Base-by-base conservation (phyloP, 2,888 invertebrate species). In the Caenorhabditis panamensis region DNA sequence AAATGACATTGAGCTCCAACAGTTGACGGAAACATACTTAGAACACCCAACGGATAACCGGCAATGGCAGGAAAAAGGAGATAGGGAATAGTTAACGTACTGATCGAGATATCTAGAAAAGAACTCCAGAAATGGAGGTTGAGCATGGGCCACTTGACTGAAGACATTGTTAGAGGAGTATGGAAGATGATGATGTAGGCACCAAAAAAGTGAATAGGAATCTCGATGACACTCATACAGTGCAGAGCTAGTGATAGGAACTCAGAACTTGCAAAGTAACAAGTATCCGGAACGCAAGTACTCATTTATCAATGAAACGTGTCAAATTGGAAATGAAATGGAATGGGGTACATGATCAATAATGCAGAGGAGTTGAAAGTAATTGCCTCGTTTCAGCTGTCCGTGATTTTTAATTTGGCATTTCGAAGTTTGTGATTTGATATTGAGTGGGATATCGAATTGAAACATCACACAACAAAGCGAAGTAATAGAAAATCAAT, bases 81-180 rank as follows among this genome's bases (percentile, higher is more conserved):
- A 24, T 31, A 59, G 6, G 59, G 59, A 59, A 31, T 24, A 2
- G 41, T 41, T 1, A 59, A n/a, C 11, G 41, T 16, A 41, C 59
- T 59, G 24, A 41, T 37, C 22, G 36, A 31, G 2, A 59, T 18
- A 16, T 59, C 59, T 11, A 59, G 13, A 9, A 20, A 22, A 1
- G 13, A 9, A 18, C 59, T 59, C 59, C 59, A 59, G 9, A 59
- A 37, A n/a, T 41, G 37, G 13, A 59, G 13, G 24, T 59, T 59
- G 20, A 59, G 22, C 37, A 59, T 37, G 9, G 20, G n/a, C 59
- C 59, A 59, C 3, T 41, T 37, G 16, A 59, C 18, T 1, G 59
- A 59, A 13, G 22, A 4, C 59, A 59, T 59, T 13, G 53, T 11
- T 3, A 11, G 2, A 24, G 53, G 53, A 5, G 53, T 53, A 2